A percentile compares a stretch with the other conserved stretches of the same genome.
phyloP scores from a whole-genome alignment of 1,140 invertebrate species.

The Doryteuthis pealeii region DNA sequence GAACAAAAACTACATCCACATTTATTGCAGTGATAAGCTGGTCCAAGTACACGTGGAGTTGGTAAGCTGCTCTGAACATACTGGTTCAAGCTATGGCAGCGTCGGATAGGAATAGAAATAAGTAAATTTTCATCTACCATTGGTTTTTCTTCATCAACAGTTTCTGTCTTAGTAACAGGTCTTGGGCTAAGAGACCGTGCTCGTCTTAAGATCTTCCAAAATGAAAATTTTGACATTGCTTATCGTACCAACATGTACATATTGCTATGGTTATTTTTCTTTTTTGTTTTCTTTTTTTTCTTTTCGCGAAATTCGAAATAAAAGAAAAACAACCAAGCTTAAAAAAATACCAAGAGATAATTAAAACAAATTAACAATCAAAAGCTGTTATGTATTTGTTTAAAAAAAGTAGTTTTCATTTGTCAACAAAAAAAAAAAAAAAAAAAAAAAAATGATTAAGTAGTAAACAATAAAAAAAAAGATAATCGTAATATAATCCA shows the following conservation, averaged over 20 bases:
- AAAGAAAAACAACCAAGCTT: too few species aligned
- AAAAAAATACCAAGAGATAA: too few species aligned
- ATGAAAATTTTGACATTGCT: background rate
- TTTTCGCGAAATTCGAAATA: too few species aligned
- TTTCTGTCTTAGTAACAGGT: background rate
- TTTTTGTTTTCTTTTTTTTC: background rate
- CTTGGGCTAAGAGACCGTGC: slow-evolving; percentile 2
- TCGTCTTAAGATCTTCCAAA: slow-evolving; percentile 1
- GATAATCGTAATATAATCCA: too few species aligned
- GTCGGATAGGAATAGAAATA: background rate
- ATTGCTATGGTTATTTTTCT: background rate
- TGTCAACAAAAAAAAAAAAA: too few species aligned
- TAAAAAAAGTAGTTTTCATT: too few species aligned
- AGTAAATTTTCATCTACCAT: background rate
- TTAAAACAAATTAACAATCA: too few species aligned
- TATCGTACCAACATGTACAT: background rate
- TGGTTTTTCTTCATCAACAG: background rate
- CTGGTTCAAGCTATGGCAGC: background rate
- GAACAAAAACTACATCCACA: slow-evolving; percentile 18
- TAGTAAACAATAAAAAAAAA: too few species aligned
- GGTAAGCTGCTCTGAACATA: background rate
- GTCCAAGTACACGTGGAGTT: background rate
- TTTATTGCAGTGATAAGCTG: slow-evolving; percentile 15
- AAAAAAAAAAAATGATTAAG: too few species aligned
- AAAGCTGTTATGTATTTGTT: too few species aligned